phyloP scores from a whole-genome alignment of 2,888 invertebrate species.

The Phyllotreta striolata region DNA sequence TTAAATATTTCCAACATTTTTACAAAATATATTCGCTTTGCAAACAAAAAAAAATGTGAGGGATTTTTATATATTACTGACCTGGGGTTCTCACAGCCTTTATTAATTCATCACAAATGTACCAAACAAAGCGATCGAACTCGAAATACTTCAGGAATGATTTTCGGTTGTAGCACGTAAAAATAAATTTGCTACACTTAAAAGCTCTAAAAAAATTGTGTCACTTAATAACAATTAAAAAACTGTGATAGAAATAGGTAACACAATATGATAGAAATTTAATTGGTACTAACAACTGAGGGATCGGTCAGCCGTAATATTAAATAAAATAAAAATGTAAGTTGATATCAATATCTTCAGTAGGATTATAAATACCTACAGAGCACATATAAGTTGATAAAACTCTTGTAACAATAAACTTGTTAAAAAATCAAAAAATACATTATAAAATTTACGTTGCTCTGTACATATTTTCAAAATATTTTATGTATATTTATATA shows the following conservation, averaged over 20 bases:
- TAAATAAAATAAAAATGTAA: too few relatives aligned
- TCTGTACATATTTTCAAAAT: background rate
- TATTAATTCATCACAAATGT: slow-evolving; percentile 31
- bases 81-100: slow-evolving; percentile 31
- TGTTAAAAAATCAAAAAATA: background rate
- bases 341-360: background rate
- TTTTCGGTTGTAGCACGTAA: slow-evolving; percentile 7
- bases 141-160: slow-evolving; percentile 27
- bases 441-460: too few relatives aligned
- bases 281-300: too few relatives aligned
- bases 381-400: background rate
- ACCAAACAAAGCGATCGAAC: slow-evolving; percentile 16
- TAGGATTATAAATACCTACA: background rate
- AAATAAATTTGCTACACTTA: slow-evolving; percentile 9
- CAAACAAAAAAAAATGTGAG: slow-evolving; percentile 16
- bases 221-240: background rate
- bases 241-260: background rate
- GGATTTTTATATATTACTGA: slow-evolving; percentile 20
- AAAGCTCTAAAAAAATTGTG: background rate
- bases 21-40: slow-evolving; percentile 19
- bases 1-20: slow-evolving; percentile 23
- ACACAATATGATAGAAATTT: too few relatives aligned
- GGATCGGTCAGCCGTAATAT: too few relatives aligned
- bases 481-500: slow-evolving; percentile 1
- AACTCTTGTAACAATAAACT: background rate